phyloP scores from a whole-genome alignment of 2,113 vertebrate species.

The Nothocercus julius region DNA sequence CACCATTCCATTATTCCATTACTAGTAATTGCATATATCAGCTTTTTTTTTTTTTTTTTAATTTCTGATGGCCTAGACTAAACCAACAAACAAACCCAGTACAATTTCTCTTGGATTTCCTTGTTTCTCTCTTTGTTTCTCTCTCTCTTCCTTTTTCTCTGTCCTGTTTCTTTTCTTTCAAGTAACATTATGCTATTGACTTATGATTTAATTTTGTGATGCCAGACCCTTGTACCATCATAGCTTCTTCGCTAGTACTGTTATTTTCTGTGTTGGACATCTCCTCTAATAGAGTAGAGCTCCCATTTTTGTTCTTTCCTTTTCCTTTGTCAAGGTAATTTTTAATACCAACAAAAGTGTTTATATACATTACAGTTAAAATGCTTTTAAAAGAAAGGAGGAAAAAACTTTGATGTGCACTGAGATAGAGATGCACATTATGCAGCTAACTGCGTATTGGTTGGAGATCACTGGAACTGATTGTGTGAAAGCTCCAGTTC shows the following conservation, averaged over 20 bases:
- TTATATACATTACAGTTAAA: background rate
- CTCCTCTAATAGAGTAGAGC: background rate
- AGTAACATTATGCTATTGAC: background rate
- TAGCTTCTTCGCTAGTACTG: background rate
- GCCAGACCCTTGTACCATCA: background rate
- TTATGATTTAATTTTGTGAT: background rate
- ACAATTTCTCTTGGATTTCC: no score
- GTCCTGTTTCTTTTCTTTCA: no score
- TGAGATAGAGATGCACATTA: no score
- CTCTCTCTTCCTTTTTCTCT: no score
- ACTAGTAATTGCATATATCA: background rate
- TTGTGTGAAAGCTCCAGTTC: no score
- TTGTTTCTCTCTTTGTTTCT: no score
- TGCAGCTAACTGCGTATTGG: no score
- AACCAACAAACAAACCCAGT: no score
- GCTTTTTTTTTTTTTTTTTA: rapidly evolving
- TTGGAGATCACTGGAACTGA: no score
- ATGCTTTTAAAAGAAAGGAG: background rate
- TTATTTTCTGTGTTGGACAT: background rate
- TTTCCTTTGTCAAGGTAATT: background rate
- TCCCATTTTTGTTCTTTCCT: background rate
- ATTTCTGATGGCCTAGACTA: no score
- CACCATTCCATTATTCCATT: background rate
- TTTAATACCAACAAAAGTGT: background rate
- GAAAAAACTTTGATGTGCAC: background rate